Base-by-base conservation (phyloP, 2,113 vertebrate genomes). In the Ramphastos sulfuratus region DNA sequence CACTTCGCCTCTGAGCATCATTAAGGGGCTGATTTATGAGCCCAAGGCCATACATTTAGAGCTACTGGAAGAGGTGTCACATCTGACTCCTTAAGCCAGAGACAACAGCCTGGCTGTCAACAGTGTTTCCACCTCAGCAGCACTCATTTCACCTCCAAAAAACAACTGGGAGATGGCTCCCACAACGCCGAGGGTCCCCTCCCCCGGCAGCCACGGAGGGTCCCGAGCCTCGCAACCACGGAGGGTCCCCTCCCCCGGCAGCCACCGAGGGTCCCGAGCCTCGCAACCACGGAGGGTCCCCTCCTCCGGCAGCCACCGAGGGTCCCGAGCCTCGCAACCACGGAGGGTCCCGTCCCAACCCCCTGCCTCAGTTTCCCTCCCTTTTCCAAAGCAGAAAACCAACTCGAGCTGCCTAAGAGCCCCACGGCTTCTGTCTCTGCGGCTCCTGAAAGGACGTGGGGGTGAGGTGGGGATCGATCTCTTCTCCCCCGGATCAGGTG, bases 221-320 rank as follows among this genome's bases (percentile, higher is more conserved):
- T 48, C 70, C 56, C 65, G 46, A 10, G 31, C 9, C 0, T 0
- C 50, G 31, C 8, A 25, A 20, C 12, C 44, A 52, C 0, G 0
- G 14, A 13, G 12, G 28, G 44, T 58, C 37, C 37, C 11, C 4
- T 39, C 37, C 37, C 37, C 37, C 37, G 9, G 37, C 37, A 11
- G 10, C 37, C 37, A 39, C 37, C 8, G 37, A 39, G 37, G 37
- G 37, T 20, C 7, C 12, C 23, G 4, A 10, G 31, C 9, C 0
- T 0, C 50, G 31, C 8, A 25, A 20, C 12, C 44, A 52, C 1
- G 0, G 14, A 13, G 12, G 28, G 44, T 54, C 37, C 50, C 24
- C 21, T 44, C 44, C 44, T 37, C 37, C 10, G 52, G 82, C 35
- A 85, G 61, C 46, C 0, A 0, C 31, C 58, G 50, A 79, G 23